A percentile compares a stretch with the other conserved stretches of the same genome.
phyloP scores from a whole-genome alignment of 2,113 vertebrate genomes.

The Nannospalax galili region DNA sequence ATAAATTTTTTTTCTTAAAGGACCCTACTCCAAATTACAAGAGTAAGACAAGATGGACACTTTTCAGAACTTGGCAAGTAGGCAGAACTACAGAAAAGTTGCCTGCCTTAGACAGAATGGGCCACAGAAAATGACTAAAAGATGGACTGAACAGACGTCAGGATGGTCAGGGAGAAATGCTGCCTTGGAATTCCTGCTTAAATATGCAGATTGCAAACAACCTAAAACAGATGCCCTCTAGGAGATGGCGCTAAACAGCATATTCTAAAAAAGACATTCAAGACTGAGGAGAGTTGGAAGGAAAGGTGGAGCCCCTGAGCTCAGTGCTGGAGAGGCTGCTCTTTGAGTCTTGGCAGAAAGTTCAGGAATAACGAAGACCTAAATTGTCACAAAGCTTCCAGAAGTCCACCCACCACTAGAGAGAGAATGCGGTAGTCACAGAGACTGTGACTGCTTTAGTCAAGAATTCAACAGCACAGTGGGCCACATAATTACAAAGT shows the following conservation, averaged over 20 bases:
- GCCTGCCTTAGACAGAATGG: constrained; percentile 6
- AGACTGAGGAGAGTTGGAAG: background rate
- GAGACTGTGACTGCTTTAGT: background rate
- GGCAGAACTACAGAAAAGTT: background rate
- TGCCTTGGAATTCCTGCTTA: background rate
- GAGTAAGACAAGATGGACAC: background rate
- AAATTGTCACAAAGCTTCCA: background rate
- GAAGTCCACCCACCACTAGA: background rate
- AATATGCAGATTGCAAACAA: background rate
- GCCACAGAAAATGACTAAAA: background rate
- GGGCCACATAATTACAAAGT: background rate
- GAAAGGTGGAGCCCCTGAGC: background rate
- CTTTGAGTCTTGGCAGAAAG: background rate
- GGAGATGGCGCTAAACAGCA: background rate
- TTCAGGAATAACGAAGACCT: background rate
- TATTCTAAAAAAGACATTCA: background rate
- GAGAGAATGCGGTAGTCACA: background rate
- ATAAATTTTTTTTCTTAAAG: no score
- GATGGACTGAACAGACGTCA: background rate
- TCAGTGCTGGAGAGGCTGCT: background rate
- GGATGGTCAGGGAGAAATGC: no score
- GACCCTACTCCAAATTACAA: background rate
- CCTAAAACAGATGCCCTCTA: background rate
- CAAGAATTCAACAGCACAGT: background rate
- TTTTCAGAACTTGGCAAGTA: background rate